These are phyloP conservation scores for Tragelaphus scriptus DNA, from an alignment of 2,113 vertebrate species.

Conservation along the genomic window DNA sequence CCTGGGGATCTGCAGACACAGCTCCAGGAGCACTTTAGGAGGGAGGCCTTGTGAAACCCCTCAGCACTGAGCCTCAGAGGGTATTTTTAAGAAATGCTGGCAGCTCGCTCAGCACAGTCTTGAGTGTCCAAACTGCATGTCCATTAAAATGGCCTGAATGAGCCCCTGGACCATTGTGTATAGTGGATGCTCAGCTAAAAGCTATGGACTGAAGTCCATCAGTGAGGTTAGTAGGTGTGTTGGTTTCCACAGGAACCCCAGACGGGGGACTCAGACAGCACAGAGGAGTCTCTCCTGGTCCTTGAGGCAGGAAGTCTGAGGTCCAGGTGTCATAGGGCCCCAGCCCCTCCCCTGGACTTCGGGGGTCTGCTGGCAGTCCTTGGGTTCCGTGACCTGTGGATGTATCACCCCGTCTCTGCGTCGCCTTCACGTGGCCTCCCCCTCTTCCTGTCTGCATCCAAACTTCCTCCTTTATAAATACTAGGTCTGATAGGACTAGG, in stretches of 20 bases:
- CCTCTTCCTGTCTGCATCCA: fast-evolving
- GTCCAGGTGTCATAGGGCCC: fast-evolving
- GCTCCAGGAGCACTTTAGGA: neutral
- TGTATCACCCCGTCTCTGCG: fast-evolving
- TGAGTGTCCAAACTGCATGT: fast-evolving
- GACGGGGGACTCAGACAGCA: fast-evolving
- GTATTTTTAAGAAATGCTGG: neutral
- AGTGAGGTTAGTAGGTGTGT: fast-evolving
- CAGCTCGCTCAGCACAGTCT: neutral
- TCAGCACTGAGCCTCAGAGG: fast-evolving
- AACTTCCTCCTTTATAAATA: neutral
- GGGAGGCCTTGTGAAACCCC: fast-evolving
- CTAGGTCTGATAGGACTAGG: fast-evolving
- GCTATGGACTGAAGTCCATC: fast-evolving
- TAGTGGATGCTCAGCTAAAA: fast-evolving
- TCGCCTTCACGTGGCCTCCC: fast-evolving
- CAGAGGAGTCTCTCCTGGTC: fast-evolving
- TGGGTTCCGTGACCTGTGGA: fast-evolving
- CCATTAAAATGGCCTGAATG: fast-evolving
- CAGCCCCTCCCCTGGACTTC: too few species aligned
- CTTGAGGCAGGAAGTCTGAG: neutral
- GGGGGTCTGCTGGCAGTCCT: neutral
- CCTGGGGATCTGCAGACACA: neutral
- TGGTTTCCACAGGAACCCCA: fast-evolving
- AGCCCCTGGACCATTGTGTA: fast-evolving